A percentile compares a stretch with the other conserved stretches of the same genome.
Evolutionary conservation across 2,797 vertebrate species (phyloP).

Genomic region (Manis pentadactyla): DNA sequence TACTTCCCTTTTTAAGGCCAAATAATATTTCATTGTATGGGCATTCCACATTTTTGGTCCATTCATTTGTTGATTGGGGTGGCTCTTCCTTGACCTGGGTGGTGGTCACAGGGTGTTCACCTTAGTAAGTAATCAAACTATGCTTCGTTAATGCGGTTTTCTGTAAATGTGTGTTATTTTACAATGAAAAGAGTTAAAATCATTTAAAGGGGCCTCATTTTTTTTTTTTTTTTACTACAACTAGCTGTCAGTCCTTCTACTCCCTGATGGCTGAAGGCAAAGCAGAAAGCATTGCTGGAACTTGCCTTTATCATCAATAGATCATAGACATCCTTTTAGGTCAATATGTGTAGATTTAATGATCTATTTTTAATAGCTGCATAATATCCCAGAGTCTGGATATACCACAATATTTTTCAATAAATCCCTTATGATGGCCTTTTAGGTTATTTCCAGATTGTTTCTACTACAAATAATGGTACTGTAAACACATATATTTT

Average conservation of each 20-base stretch:
- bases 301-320: not conserved
- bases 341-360: not conserved
- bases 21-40: not conserved
- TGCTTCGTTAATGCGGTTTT: not conserved
- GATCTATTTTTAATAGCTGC: not conserved
- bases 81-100: not conserved
- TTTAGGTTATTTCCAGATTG: conserved; percentile 86
- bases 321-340: not conserved
- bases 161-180: not conserved
- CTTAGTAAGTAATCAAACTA: not conserved
- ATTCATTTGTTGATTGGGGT: not conserved
- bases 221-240: not conserved
- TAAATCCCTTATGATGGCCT: conserved; percentile 84
- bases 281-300: not conserved
- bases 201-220: not conserved
- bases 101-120: not conserved
- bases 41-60: not conserved
- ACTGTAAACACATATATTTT: conserved; percentile 88
- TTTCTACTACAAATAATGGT: not conserved
- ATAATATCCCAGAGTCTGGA: not conserved
- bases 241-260: not conserved
- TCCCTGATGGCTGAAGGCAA: not conserved
- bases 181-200: not conserved
- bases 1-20: not conserved
- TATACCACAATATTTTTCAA: not conserved